These are phyloP conservation scores for Salmo trutta DNA, from an alignment of 2,797 vertebrate species.

Conservation along the genomic window DNA sequence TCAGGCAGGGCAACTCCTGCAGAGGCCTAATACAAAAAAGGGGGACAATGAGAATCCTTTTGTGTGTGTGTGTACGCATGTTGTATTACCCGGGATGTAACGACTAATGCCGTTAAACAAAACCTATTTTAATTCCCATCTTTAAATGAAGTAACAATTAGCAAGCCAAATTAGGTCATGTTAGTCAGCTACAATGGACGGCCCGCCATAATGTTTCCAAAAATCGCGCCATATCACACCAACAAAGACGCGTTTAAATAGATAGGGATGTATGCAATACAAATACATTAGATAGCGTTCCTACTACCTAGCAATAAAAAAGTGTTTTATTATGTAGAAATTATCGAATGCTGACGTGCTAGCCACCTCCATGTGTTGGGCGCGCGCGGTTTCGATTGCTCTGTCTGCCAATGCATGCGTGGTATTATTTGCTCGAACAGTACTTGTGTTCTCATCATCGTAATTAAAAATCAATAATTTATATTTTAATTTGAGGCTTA, in stretches of 20 bases:
- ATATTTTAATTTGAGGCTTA: background rate
- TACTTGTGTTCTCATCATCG: background rate
- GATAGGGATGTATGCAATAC: background rate
- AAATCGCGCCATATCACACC: background rate
- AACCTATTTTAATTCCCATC: too few relatives aligned
- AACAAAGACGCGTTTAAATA: background rate
- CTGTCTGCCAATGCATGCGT: background rate
- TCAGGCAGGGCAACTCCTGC: conserved; percentile 77
- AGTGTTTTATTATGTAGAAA: background rate
- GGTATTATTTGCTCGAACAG: background rate
- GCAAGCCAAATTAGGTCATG: too few relatives aligned
- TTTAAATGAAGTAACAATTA: too few relatives aligned
- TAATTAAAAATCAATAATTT: background rate
- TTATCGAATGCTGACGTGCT: background rate
- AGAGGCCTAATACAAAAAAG: conserved; percentile 65
- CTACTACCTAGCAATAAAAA: background rate
- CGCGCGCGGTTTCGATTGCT: background rate
- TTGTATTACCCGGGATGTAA: background rate
- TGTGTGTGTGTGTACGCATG: background rate
- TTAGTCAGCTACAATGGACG: background rate
- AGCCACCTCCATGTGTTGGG: background rate
- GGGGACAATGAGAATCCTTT: background rate
- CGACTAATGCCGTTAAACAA: too few relatives aligned
- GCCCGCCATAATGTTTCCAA: conserved; percentile 10
- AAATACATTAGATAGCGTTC: background rate